Base-by-base conservation (phyloP, 1,140 invertebrate genomes). In the Melitaea cinxia region DNA sequence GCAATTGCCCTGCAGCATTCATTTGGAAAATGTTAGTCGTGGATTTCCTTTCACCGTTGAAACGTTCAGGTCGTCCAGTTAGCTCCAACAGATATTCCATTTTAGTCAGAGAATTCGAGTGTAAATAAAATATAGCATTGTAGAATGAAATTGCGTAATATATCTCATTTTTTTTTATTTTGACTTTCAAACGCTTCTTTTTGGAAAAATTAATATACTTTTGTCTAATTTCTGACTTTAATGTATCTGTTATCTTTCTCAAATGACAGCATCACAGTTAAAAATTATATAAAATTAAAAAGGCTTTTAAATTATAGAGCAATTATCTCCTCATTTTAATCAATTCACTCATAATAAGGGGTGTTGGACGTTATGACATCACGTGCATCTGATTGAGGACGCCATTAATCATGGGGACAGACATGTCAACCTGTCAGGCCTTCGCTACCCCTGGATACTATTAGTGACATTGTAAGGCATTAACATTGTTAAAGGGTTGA, bases 371-470 rank as follows among this genome's bases (percentile, higher is more conserved):
- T 28, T 49, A 64, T 82, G 80, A 79, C 82, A 80, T 83, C 85
- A 86, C 83, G 85, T 83, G 83, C 81, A 79, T 83, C 81, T 85
- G 85, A 82, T 82, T 77, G 70, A 72, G 73, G 67, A 42, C 69
- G 58, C 67, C 81, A 82, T 88, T 85, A 86, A 88, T 88, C 83
- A 84, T 75, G 68, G 67, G 72, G 72, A 75, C 83, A 78, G 72
- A 83, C 81, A 77, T 77, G 81, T 71, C 71, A 79, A 73, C 78
- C 72, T 82, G 76, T 75, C 72, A 69, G 65, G 70, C 65, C 69
- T 57, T 42, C 35, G 67, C 42, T 69, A 45, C 56, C 68, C 60
- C 55, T 52, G 15, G 59, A 62, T 57, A 65, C 64, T 76, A 71
- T 67, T 77, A 71, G 70, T 65, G 67, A 71, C 65, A 72, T 73